Evolutionary conservation across 2,797 vertebrate genomes (phyloP).

Genomic region (Pangasius macronema): DNA sequence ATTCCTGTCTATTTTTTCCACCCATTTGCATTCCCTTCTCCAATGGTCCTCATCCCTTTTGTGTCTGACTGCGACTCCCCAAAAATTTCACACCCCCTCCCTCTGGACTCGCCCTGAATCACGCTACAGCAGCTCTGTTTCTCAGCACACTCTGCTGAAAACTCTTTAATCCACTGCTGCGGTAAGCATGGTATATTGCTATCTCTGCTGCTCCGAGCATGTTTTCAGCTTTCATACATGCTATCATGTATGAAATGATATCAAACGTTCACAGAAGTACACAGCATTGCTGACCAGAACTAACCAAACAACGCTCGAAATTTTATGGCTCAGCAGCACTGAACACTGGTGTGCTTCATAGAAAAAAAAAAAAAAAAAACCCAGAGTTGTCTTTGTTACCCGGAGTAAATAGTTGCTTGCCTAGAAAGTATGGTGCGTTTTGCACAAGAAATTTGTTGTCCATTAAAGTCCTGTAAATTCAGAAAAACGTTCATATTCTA

Average conservation of each 20-base stretch:
- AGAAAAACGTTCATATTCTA: not conserved
- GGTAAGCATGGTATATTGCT: not conserved
- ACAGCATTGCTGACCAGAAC: not conserved
- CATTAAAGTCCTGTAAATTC: not conserved
- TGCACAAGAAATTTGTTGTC: not conserved
- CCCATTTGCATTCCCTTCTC: not conserved
- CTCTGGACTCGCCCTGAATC: conserved; percentile 15
- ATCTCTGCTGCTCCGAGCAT: not conserved
- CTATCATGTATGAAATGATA: not conserved
- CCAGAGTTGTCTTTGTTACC: too few species aligned
- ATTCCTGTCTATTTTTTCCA: not conserved
- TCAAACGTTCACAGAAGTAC: not conserved
- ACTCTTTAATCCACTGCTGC: not conserved
- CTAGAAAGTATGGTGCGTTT: too few species aligned
- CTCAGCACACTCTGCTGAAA: conserved; percentile 9
- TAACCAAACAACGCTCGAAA: not conserved
- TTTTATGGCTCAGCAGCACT: not conserved
- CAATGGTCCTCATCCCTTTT: not conserved
- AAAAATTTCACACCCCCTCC: conserved; percentile 18
- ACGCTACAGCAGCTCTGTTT: conserved; percentile 7
- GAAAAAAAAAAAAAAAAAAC: too few species aligned
- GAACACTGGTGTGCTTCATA: conserved; percentile 1
- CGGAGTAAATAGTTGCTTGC: too few species aligned
- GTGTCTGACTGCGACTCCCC: not conserved
- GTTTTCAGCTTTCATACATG: not conserved